These are phyloP conservation scores for Epirrhoe alternata DNA, from an alignment of 2,888 invertebrate species.

Conservation along the genomic window DNA sequence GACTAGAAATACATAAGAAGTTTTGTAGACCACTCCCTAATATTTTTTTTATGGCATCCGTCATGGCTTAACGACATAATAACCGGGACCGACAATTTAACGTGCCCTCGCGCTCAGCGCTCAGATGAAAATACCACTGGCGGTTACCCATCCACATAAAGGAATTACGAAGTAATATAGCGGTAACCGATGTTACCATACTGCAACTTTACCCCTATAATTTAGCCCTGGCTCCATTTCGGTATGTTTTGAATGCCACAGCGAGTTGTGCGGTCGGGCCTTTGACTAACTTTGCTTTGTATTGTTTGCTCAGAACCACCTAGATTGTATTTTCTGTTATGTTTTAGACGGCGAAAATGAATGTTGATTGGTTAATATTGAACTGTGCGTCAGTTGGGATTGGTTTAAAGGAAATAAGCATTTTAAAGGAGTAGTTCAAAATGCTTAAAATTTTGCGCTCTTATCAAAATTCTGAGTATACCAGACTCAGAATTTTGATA, in stretches of 20 bases:
- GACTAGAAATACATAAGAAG: too few species aligned
- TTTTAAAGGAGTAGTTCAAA: neutral
- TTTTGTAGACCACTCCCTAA: too few species aligned
- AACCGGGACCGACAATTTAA: too few species aligned
- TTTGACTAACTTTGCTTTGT: conserved; percentile 28
- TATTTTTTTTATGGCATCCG: too few species aligned
- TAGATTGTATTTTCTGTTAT: neutral
- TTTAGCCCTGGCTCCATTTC: conserved; percentile 16
- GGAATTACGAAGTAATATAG: too few species aligned
- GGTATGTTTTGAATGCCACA: conserved; percentile 17
- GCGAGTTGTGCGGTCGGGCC: conserved; percentile 13
- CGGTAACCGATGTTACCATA: neutral
- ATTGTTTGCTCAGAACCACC: conserved; percentile 5
- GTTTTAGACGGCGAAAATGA: neutral
- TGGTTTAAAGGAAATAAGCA: neutral
- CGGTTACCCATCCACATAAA: too few species aligned
- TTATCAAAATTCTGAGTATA: too few species aligned
- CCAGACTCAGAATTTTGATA: too few species aligned
- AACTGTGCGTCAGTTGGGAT: neutral
- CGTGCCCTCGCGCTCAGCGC: too few species aligned
- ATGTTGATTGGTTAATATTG: neutral
- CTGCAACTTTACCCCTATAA: conserved; percentile 5
- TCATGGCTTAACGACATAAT: too few species aligned
- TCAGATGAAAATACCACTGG: too few species aligned
- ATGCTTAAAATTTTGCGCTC: too few species aligned